These are phyloP conservation scores for Prenolepis imparis DNA, from an alignment of 2,888 invertebrate genomes.

Conservation along the genomic window DNA sequence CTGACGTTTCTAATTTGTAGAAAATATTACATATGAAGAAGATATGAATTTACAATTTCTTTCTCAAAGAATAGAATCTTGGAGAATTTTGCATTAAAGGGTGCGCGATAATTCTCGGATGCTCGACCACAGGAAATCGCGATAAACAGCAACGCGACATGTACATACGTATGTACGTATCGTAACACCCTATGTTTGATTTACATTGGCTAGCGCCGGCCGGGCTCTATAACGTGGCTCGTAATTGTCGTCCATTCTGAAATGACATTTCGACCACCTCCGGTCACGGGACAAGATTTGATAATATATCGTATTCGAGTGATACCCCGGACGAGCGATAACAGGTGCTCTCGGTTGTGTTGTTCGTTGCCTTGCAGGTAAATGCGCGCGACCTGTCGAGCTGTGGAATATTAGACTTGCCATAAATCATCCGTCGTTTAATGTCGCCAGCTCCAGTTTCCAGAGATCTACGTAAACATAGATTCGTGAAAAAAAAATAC, in stretches of 20 bases:
- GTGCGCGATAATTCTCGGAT: slow-evolving; percentile 27
- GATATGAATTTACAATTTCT: neutral
- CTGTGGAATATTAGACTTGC: slow-evolving; percentile 65
- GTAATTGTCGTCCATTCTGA: slow-evolving; percentile 64
- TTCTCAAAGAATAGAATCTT: neutral
- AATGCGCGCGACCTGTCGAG: slow-evolving; percentile 59
- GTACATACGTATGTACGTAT: slow-evolving; percentile 24
- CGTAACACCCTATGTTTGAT: slow-evolving; percentile 56
- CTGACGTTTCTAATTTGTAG: neutral
- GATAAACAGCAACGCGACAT: slow-evolving; percentile 30
- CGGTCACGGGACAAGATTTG: slow-evolving; percentile 65
- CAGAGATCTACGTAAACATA: neutral
- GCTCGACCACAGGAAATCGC: slow-evolving; percentile 30
- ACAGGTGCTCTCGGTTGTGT: slow-evolving; percentile 67
- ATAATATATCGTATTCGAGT: slow-evolving; percentile 69
- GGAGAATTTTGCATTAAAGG: slow-evolving; percentile 5
- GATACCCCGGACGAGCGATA: slow-evolving; percentile 65
- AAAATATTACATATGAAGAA: neutral
- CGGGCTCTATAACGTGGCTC: slow-evolving; percentile 46
- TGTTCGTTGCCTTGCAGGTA: slow-evolving; percentile 61
- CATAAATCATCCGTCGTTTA: slow-evolving; percentile 62
- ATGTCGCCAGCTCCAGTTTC: slow-evolving; percentile 20
- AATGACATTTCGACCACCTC: slow-evolving; percentile 60
- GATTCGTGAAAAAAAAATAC: neutral
- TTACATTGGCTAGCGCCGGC: slow-evolving; percentile 43